Percentiles rank a stretch among this genome's conserved stretches.
phyloP scores from a whole-genome alignment of 1,140 invertebrate genomes.

The Hylaeus volcanicus region DNA sequence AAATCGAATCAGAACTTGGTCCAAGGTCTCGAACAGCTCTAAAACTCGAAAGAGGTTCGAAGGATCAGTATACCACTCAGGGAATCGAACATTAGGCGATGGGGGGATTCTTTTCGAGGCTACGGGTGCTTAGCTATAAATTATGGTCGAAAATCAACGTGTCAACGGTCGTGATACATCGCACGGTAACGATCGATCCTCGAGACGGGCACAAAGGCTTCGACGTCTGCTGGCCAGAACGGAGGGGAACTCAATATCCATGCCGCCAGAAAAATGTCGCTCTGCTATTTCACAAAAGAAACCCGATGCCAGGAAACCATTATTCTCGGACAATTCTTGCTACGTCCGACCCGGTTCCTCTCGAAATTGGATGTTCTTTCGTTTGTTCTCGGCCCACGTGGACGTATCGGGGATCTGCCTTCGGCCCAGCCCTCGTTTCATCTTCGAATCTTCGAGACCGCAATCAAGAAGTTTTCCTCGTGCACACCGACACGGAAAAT shows the following conservation, averaged over 20 bases:
- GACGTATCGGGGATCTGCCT: conserved; percentile 41
- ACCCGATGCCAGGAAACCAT: conserved; percentile 51
- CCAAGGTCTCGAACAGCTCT: too few relatives aligned
- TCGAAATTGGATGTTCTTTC: conserved; percentile 49
- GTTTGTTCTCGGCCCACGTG: conserved; percentile 1
- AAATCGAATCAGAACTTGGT: too few relatives aligned
- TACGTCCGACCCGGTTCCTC: conserved; percentile 39
- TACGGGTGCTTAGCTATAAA: neutral
- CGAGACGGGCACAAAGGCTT: conserved; percentile 27
- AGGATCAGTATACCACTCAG: too few relatives aligned
- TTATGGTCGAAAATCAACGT: conserved; percentile 42
- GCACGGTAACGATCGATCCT: conserved; percentile 47
- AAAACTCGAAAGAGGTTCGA: too few relatives aligned
- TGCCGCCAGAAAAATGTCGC: conserved; percentile 57
- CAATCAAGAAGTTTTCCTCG: conserved; percentile 33
- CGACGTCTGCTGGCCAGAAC: neutral
- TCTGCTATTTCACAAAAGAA: conserved; percentile 56
- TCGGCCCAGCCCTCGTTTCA: conserved; percentile 18
- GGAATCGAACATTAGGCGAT: too few relatives aligned
- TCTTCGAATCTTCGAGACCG: conserved; percentile 29
- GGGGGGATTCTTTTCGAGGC: neutral
- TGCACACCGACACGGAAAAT: conserved; percentile 23
- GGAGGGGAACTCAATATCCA: conserved; percentile 39
- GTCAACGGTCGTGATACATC: conserved; percentile 42
- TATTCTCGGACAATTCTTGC: conserved; percentile 49